These are phyloP conservation scores for Hemitrygon akajei DNA, from an alignment of 2,797 vertebrate genomes.

Conservation along the genomic window DNA sequence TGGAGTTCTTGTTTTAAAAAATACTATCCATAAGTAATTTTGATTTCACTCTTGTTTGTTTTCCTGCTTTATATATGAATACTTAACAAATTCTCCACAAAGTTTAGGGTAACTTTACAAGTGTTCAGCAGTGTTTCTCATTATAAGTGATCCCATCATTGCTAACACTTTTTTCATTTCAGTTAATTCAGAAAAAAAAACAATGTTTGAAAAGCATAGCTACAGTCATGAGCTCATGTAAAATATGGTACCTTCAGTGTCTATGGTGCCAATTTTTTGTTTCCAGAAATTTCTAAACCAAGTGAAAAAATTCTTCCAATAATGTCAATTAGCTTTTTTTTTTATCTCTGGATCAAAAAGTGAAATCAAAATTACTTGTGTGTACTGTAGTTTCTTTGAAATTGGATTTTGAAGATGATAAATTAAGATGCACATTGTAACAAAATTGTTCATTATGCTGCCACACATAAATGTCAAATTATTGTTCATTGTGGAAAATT, in stretches of 20 bases:
- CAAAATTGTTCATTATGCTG: not conserved
- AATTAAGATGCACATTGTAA: not conserved
- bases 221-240: not conserved
- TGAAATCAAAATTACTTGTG: slow-evolving; percentile 8
- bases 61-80: not conserved
- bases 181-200: not conserved
- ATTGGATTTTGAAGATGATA: not conserved
- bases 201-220: not conserved
- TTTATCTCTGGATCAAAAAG: not conserved
- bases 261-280: not conserved
- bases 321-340: not conserved
- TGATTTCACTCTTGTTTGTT: not conserved
- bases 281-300: not conserved
- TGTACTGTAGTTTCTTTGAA: not conserved
- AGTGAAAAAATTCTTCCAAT: not conserved
- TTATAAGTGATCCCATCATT: not conserved
- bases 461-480: not conserved
- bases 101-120: not conserved
- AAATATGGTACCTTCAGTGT: not conserved
- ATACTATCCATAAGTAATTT: not conserved
- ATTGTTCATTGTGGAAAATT: not conserved
- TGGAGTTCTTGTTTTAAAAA: not conserved
- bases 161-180: not conserved
- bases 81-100: not conserved
- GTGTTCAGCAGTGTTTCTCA: not conserved